Evolutionary conservation across 1,140 invertebrate species (phyloP), one percentile per base, ranked within the genome.

Genomic region (Hypsibius dujardini): DNA sequence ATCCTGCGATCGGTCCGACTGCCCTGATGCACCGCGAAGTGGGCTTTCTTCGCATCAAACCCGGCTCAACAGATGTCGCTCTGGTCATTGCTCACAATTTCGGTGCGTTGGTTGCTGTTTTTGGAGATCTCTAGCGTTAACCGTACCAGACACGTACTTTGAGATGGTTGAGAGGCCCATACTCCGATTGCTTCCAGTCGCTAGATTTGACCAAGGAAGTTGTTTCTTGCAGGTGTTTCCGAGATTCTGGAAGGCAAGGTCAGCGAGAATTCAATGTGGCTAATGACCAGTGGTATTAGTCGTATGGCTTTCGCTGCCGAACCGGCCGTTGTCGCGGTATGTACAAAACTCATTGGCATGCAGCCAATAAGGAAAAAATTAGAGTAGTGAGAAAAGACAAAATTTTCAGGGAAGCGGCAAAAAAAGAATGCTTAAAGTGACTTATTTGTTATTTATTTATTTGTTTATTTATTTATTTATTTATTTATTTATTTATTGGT

Each of bases 241-340:
- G 62, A 67, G 45, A 42, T 42, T 14, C 62, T 67, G 62, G 42
- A 7, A 67, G 62, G 62, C 3, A 14, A 12, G 3, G 7, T 7
- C 42, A 14, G 3, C 7, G 3, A 7, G 3, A 67, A 67, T 42
- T 3, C 12, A 42, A 12, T 67, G 7, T 3, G 12, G 3, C 12
- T 67, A 42, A 42, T 76, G 71, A 77, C 78, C 15, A 73, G 75
- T 14, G 76, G 73, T 2, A 46, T 79, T 1, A 76, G 75, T 1
- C 72, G 78, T 67, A 60, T 79, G 56, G 74, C 74, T 2, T 79
- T 79, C 75, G 76, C 75, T 3, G 76, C 74, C 72, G 72, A 73
- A 42, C 78, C 78, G 72, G 74, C 72, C 56, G 75, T 75, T 2
- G 76, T 75, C 74, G 75, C 76, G 75, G 78, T 78, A 70, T 73